Conservation (phyloP, 2,888 invertebrate species). For the Agrotis segetum region DNA sequence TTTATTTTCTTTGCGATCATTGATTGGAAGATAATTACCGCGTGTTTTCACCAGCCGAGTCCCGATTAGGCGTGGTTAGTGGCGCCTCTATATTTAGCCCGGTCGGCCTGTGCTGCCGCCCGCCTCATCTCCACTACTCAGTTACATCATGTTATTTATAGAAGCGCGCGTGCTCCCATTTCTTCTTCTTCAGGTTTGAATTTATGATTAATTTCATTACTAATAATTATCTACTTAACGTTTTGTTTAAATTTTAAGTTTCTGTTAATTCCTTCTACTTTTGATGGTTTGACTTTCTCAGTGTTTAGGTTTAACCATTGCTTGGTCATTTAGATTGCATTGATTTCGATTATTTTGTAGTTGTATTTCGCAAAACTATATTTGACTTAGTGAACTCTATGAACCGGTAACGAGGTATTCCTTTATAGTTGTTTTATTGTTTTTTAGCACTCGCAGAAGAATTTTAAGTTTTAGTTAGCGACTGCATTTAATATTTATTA, state of each 20-base stretch:
- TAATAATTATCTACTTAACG: conserved; percentile 13
- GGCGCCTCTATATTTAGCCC: conserved; percentile 83
- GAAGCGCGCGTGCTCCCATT: conserved; percentile 70
- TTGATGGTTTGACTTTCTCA: not conserved
- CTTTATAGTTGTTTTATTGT: conserved; percentile 2
- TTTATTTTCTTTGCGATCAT: conserved; percentile 1
- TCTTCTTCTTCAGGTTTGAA: conserved; percentile 58
- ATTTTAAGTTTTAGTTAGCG: not conserved
- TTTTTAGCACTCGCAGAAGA: conserved; percentile 10
- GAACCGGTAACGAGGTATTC: not conserved
- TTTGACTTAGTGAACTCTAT: not conserved
- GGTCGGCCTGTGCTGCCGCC: conserved; percentile 73
- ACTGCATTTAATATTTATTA: conserved; percentile 3
- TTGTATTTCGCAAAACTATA: not conserved
- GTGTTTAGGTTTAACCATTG: not conserved
- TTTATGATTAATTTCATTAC: conserved; percentile 32
- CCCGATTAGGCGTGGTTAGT: conserved; percentile 77
- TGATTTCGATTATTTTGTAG: conserved; percentile 7
- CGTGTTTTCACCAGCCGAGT: conserved; percentile 67
- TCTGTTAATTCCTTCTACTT: not conserved
- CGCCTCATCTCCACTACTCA: conserved; percentile 65
- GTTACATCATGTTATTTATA: conserved; percentile 82
- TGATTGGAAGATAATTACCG: conserved; percentile 56
- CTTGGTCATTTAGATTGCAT: conserved; percentile 4
- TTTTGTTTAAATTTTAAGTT: conserved; percentile 20